Evolutionary conservation across 1,140 invertebrate species (phyloP).

Genomic region (Metaphire vulgaris): DNA sequence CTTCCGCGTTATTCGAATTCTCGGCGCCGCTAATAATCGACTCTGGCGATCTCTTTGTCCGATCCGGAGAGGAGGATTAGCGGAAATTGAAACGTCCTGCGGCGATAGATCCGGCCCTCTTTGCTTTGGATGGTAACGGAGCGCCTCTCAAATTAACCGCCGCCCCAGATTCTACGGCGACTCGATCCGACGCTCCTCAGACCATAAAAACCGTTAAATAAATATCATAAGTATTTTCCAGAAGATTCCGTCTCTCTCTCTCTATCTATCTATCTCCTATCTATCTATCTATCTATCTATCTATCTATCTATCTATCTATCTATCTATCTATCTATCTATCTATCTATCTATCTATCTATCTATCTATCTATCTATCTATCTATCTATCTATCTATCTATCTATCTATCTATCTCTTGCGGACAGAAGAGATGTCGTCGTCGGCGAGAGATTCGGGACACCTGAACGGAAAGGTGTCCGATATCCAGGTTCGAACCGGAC

Average conservation of each 20-base stretch:
- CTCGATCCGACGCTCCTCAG: not conserved
- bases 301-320: not conserved
- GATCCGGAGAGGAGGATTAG: too few relatives aligned
- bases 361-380: not conserved
- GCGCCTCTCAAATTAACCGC: not conserved
- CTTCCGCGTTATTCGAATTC: too few relatives aligned
- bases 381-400: not conserved
- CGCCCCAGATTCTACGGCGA: not conserved
- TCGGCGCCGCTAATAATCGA: too few relatives aligned
- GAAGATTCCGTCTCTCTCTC: not conserved
- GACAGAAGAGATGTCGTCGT: too few relatives aligned
- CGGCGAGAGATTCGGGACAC: too few relatives aligned
- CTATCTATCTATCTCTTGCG: not conserved
- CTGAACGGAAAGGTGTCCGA: too few relatives aligned
- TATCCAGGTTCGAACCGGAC: too few relatives aligned
- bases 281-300: not conserved
- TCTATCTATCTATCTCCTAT: not conserved
- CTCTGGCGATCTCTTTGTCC: too few relatives aligned
- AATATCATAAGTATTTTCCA: not conserved
- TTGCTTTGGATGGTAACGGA: not conserved
- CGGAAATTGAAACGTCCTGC: too few relatives aligned
- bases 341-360: not conserved
- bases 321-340: not conserved
- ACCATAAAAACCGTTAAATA: not conserved
- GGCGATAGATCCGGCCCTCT: too few relatives aligned